Conservation (phyloP, 2,113 vertebrate genomes). For the Notarius lentiginosus region DNA sequence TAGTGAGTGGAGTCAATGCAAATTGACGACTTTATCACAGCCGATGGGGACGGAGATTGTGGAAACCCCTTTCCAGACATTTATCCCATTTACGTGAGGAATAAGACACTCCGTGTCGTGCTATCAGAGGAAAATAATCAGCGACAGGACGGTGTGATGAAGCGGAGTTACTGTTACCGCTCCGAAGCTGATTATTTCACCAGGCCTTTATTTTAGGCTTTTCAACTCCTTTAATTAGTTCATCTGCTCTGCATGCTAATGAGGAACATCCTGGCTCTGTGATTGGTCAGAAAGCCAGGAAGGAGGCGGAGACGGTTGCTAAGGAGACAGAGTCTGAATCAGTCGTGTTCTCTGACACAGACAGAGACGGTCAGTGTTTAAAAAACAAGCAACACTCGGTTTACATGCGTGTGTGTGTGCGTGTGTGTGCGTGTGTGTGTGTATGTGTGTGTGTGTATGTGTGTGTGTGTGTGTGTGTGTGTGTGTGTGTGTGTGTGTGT, state of each 20-base stretch:
- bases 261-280: slow-evolving; percentile 50
- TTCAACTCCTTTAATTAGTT: slow-evolving; percentile 29
- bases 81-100: too few relatives aligned
- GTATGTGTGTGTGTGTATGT: background rate
- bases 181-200: background rate
- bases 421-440: background rate
- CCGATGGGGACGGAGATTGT: too few relatives aligned
- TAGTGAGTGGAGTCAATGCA: too few relatives aligned
- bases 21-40: too few relatives aligned
- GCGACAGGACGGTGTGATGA: too few relatives aligned
- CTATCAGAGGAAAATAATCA: too few relatives aligned
- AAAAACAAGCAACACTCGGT: background rate
- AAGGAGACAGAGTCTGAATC: slow-evolving; percentile 60
- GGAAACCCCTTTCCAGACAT: too few relatives aligned
- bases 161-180: too few relatives aligned
- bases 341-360: slow-evolving; percentile 57
- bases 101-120: too few relatives aligned
- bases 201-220: slow-evolving; percentile 24
- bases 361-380: background rate
- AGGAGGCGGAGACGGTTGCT: slow-evolving; percentile 57
- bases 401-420: background rate
- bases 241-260: slow-evolving; percentile 64
- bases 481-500: slow-evolving; percentile 29
- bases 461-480: slow-evolving; percentile 36
- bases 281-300: slow-evolving; percentile 58